Evolutionary conservation across 2,888 invertebrate species (phyloP).

Genomic region (Perithous albicinctus): DNA sequence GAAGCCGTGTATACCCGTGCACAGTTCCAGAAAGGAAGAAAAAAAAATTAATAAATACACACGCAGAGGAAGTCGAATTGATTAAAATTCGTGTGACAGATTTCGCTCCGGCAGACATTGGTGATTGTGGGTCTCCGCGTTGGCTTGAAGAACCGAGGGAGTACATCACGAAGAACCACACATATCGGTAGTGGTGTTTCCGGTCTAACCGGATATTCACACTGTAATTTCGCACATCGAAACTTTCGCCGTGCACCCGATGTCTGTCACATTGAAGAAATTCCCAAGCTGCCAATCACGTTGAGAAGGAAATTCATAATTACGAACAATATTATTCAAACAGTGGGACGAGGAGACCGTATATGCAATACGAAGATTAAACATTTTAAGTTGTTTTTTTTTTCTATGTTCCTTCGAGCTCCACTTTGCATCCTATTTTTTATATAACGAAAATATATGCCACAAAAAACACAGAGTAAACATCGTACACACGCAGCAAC

Average conservation of each 20-base stretch:
- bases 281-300: constrained; percentile 30
- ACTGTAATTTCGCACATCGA: constrained; percentile 66
- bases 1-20: background rate
- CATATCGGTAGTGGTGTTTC: constrained; percentile 45
- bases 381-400: background rate
- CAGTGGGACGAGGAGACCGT: background rate
- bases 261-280: constrained; percentile 1
- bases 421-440: too few species aligned
- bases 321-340: constrained; percentile 13
- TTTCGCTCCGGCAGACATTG: constrained; percentile 69
- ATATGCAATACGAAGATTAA: background rate
- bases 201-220: constrained; percentile 77
- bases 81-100: constrained; percentile 56
- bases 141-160: constrained; percentile 59
- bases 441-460: background rate
- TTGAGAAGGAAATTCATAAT: constrained; percentile 1
- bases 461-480: constrained; percentile 12
- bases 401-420: background rate
- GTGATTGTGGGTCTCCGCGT: constrained; percentile 62
- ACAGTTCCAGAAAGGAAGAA: constrained; percentile 13
- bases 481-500: background rate
- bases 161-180: constrained; percentile 34
- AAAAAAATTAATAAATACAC: too few species aligned
- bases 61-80: constrained; percentile 51
- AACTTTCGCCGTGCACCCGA: constrained; percentile 55